phyloP scores from a whole-genome alignment of 2,113 vertebrate species.

The Trinectes maculatus region DNA sequence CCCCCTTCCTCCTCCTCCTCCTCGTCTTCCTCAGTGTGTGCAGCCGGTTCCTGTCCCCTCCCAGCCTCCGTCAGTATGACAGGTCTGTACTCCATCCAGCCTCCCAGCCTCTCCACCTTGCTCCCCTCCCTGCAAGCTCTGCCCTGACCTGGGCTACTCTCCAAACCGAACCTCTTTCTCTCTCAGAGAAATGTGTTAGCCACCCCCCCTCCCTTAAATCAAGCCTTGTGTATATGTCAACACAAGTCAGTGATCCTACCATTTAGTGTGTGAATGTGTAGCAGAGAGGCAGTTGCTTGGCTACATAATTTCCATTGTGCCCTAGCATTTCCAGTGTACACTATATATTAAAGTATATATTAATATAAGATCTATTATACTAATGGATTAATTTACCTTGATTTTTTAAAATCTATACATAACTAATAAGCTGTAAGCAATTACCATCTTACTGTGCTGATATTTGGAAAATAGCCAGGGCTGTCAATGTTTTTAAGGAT shows the following conservation, averaged over 20 bases:
- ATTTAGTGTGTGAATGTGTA: neutral
- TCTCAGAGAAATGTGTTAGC: constrained; percentile 58
- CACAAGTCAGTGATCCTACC: neutral
- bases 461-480: constrained; percentile 11
- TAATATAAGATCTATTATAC: constrained; percentile 8
- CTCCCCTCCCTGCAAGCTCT: constrained; percentile 79
- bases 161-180: constrained; percentile 78
- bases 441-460: constrained; percentile 32
- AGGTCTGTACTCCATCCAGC: constrained; percentile 87
- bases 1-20: constrained; percentile 77
- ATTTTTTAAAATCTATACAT: constrained; percentile 8
- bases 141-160: constrained; percentile 68
- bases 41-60: constrained; percentile 77
- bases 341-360: constrained; percentile 2
- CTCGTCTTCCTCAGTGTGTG: constrained; percentile 73
- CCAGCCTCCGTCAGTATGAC: constrained; percentile 82
- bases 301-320: neutral
- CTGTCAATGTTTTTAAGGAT: neutral
- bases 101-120: constrained; percentile 72
- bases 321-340: neutral
- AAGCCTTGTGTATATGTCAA: too few relatives aligned
- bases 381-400: constrained; percentile 2
- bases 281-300: neutral
- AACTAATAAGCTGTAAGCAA: constrained; percentile 39
- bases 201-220: too few relatives aligned